phyloP scores from a whole-genome alignment of 1,140 invertebrate species.

The Magallana angulata region DNA sequence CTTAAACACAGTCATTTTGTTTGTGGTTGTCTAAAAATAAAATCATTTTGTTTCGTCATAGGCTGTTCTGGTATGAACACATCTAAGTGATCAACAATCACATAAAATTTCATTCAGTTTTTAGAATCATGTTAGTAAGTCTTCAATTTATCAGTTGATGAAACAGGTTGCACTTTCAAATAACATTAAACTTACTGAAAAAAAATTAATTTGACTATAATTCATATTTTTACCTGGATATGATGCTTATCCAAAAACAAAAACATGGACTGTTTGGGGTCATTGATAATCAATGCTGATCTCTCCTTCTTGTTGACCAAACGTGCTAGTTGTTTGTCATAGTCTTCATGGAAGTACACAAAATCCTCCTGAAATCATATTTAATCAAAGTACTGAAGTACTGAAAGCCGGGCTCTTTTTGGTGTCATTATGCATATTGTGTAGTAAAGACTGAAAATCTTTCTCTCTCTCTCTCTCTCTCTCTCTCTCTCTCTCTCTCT shows the following conservation, averaged over 20 bases:
- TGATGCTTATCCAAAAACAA: slow-evolving; percentile 76
- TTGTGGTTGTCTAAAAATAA: slow-evolving; percentile 70
- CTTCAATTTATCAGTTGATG: too few species aligned
- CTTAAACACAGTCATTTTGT: slow-evolving; percentile 73
- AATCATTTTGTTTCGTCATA: not conserved
- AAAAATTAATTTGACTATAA: not conserved
- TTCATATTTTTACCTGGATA: slow-evolving; percentile 65
- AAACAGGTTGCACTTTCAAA: not conserved
- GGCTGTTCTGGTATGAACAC: not conserved
- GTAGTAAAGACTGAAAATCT: too few species aligned
- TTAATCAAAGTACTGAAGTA: too few species aligned
- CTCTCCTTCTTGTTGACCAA: slow-evolving; percentile 70
- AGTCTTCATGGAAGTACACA: slow-evolving; percentile 67
- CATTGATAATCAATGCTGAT: slow-evolving; percentile 75
- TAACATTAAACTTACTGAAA: not conserved
- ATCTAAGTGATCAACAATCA: not conserved
- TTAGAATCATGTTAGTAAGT: too few species aligned
- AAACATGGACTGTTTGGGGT: slow-evolving; percentile 75
- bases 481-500: too few species aligned
- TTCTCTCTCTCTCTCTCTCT: too few species aligned
- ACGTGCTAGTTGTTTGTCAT: slow-evolving; percentile 75
- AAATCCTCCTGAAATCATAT: slow-evolving; percentile 65
- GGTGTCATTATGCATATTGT: too few species aligned
- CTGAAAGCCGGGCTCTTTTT: too few species aligned
- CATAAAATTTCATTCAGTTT: not conserved